Evolutionary conservation across 2,113 vertebrate genomes (phyloP), one percentile per base, ranked within the genome.

Genomic region (Sprattus sprattus): DNA sequence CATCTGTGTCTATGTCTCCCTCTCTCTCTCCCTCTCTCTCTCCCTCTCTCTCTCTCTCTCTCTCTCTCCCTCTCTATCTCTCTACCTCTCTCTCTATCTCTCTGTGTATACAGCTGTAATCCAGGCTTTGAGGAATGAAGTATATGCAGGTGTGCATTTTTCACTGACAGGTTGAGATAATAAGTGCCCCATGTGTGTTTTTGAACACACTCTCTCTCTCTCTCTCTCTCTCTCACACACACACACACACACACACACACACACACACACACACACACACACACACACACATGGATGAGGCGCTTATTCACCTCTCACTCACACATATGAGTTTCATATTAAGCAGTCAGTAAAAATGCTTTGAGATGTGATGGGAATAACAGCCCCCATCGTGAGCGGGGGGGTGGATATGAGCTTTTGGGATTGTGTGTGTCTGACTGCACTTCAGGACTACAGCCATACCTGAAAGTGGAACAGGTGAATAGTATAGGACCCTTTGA

Each of bases 81-180:
- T 67, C n/a, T 67, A 1, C 2, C 28, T 15, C 4, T 78, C 1
- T 78, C 4, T 13, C 1, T 32, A 10, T 39, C 2, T 39, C 1
- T 39, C 9, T 78, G 25, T 78, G 71, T 78, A 78, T 78, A 78
- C 71, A 78, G 71, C 71, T 78, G 71, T 78, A 78, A 78, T 78
- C 71, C 71, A 32, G 71, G 28, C 71, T 78, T 32, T 78, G 28
- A 78, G 71, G 28, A 78, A 39, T 78, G 71, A 39, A 78, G 71
- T 39, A 32, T 32, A 78, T 78, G 6, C 71, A 78, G 71, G 71
- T 78, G 71, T 78, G 32, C 71, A 78, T 78, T 78, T 78, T 78
- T 78, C 16, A 78, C 71, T 78, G 71, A 78, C 71, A 78, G 28
- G 11, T 39, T 28, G 71, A 32, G 71, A 39, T 28, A 78, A 44